phyloP scores from a whole-genome alignment of 1,140 invertebrate genomes.

The Lepidostoma basale region DNA sequence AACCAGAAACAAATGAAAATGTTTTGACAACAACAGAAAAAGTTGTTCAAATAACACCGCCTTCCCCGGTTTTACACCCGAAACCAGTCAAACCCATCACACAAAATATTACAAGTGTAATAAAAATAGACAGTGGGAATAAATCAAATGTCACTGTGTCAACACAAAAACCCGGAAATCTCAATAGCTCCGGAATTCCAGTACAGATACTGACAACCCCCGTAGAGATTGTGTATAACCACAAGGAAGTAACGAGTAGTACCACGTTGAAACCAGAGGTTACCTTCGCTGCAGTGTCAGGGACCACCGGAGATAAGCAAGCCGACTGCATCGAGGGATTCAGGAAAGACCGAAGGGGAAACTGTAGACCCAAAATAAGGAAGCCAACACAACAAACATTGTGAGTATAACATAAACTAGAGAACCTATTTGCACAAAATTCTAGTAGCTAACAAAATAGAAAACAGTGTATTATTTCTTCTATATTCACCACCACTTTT shows the following conservation, averaged over 20 bases:
- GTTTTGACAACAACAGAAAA: slow-evolving; percentile 37
- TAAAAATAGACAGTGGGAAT: no score
- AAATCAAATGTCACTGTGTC: background rate
- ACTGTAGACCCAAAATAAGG: slow-evolving; percentile 54
- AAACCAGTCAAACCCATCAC: background rate
- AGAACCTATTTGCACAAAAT: background rate
- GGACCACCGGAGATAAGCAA: slow-evolving; percentile 24
- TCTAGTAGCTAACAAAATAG: no score
- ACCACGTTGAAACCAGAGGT: background rate
- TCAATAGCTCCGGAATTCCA: slow-evolving; percentile 40
- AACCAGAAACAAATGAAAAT: background rate
- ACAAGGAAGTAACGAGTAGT: background rate
- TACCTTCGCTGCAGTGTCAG: background rate
- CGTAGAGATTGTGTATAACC: slow-evolving; percentile 25
- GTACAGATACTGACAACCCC: slow-evolving; percentile 38
- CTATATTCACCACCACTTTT: no score
- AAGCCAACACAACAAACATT: slow-evolving; percentile 49
- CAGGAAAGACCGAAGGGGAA: slow-evolving; percentile 53
- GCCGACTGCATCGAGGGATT: slow-evolving; percentile 55
- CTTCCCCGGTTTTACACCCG: background rate
- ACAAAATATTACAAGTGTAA: background rate
- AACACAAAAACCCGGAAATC: background rate
- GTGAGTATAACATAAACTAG: slow-evolving; percentile 23
- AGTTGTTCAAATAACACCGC: slow-evolving; percentile 39
- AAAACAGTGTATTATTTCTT: no score